Percentiles rank a stretch among this genome's conserved stretches.
Conservation (phyloP, 2,888 invertebrate genomes). For the Chorisops tibialis region DNA sequence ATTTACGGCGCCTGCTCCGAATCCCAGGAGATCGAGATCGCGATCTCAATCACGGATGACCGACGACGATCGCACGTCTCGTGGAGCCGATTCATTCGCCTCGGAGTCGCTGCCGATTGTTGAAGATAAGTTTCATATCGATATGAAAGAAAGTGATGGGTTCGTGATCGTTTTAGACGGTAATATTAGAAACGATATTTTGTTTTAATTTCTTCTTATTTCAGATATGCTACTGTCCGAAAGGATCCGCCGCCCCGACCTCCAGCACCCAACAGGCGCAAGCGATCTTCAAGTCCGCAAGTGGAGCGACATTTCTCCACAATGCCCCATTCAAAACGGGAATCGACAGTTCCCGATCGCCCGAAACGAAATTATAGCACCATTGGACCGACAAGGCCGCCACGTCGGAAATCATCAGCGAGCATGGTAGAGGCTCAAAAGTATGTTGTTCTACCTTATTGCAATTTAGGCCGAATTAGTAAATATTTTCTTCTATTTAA, state of each 20-base stretch:
- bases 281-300: slow-evolving; percentile 57
- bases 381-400: slow-evolving; percentile 58
- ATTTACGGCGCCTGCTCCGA: slow-evolving; percentile 58
- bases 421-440: slow-evolving; percentile 56
- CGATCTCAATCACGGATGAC: slow-evolving; percentile 55
- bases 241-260: slow-evolving; percentile 64
- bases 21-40: slow-evolving; percentile 57
- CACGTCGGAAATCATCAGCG: slow-evolving; percentile 60
- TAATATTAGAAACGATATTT: slow-evolving; percentile 28
- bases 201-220: slow-evolving; percentile 42
- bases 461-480: background rate
- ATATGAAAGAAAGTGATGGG: slow-evolving; percentile 52
- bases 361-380: slow-evolving; percentile 62
- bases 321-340: slow-evolving; percentile 55
- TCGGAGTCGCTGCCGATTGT: slow-evolving; percentile 49
- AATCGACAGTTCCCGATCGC: slow-evolving; percentile 56
- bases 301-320: slow-evolving; percentile 67
- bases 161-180: slow-evolving; percentile 5
- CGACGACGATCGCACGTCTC: slow-evolving; percentile 70
- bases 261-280: slow-evolving; percentile 59
- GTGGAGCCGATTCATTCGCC: slow-evolving; percentile 65
- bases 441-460: background rate
- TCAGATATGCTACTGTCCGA: slow-evolving; percentile 75
- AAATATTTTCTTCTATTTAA: slow-evolving; percentile 1
- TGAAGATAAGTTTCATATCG: slow-evolving; percentile 46